Base-by-base conservation (phyloP, 1,140 invertebrate species). In the Cheumatopsyche charites region DNA sequence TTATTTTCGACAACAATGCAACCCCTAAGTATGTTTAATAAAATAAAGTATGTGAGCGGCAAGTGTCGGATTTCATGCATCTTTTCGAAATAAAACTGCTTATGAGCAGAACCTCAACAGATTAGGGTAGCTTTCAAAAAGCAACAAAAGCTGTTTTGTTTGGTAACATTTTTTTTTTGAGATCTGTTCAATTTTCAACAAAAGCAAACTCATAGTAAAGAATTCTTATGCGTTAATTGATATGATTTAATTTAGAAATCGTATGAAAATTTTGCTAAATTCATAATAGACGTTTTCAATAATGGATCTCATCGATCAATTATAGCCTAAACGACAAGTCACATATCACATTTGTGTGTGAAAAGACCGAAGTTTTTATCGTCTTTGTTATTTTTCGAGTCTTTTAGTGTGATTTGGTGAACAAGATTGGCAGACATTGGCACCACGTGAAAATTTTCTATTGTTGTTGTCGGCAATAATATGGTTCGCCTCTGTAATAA, bases 351-450 rank as follows among this genome's bases (percentile, higher is more conserved):
- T 13, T 47, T 47, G 3, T 36, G 29, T 36, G 9, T 47, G 43
- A 47, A 15, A 13, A 47, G 3, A n/a, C 12, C 15, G 23, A 58
- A 25, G 12, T 58, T 19, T 23, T 23, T 58, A 7, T 17, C n/a
- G 21, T 19, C 55, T 58, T 13, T 61, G 12, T 61, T 5, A 13
- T 63, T 63, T 55, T 68, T 41, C n/a, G 7, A 68, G 13, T 23
- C 13, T 55, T 62, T 70, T 70, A 45, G 55, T 45, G 62, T 62
- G 26, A 70, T 70, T 70, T 70, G 26, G 36, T 25, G 62, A 72
- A 72, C 65, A 72, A 67, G 71, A 72, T 72, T 72, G 71, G 66
- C 66, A 61, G 29, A 72, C 65, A 26, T 72, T 72, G 19, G 42
- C 65, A 68, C 66, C 7, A 52, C 29, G 65, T 67, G 47, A 68